A percentile compares a stretch with the other conserved stretches of the same genome.
phyloP scores from a whole-genome alignment of 1,140 invertebrate genomes.

The Apis mellifera region Amel_HAv3.1 CM009944.2:5546501-5547000 shows the following conservation, averaged over 20 bases:
- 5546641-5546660: no score
- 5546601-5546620: background rate
- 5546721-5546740: constrained; percentile 55
- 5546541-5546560: background rate
- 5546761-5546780: constrained; percentile 83
- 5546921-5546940: background rate
- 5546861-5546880: no score
- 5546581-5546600: background rate
- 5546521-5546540: constrained; percentile 66
- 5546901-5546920: no score
- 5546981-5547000: constrained; percentile 89
- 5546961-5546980: constrained; percentile 85
- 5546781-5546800: constrained; percentile 92
- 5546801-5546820: constrained; percentile 88
- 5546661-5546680: background rate
- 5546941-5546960: background rate
- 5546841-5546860: constrained; percentile 82
- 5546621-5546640: background rate
- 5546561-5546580: background rate
- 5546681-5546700: background rate
- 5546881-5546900: no score
- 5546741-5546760: constrained; percentile 65
- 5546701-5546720: constrained; percentile 31
- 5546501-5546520: constrained; percentile 70
- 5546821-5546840: constrained; percentile 86